Percentiles rank a stretch among this genome's conserved stretches.
phyloP scores from a whole-genome alignment of 2,888 invertebrate species.

The Penaeus monodon region DNA sequence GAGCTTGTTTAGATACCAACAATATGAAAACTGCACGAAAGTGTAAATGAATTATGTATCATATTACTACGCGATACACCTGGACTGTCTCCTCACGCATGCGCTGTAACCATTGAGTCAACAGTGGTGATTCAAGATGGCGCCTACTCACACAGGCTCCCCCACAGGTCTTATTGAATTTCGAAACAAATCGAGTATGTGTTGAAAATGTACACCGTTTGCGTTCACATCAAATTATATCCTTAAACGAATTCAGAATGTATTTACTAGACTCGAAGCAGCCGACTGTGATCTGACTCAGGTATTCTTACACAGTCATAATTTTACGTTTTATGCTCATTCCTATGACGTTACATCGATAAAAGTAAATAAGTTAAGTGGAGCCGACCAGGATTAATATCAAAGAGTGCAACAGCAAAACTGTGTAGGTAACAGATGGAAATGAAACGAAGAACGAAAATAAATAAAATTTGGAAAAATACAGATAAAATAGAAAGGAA shows the following conservation, averaged over 20 bases:
- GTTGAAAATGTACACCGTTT: too few relatives aligned
- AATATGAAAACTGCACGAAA: constrained; percentile 5
- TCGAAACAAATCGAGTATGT: too few relatives aligned
- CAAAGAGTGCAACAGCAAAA: not conserved
- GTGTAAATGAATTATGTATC: not conserved
- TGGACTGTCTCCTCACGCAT: constrained; percentile 20
- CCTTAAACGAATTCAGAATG: too few relatives aligned
- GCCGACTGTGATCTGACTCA: not conserved
- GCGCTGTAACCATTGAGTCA: constrained; percentile 6
- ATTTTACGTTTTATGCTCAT: constrained; percentile 44
- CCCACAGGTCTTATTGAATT: not conserved
- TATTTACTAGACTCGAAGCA: too few relatives aligned
- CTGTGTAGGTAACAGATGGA: not conserved
- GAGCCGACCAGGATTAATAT: constrained; percentile 21
- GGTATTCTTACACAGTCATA: constrained; percentile 20
- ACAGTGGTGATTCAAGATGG: constrained; percentile 29
- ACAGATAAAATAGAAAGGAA: too few relatives aligned
- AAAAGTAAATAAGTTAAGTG: constrained; percentile 45
- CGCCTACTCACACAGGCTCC: not conserved
- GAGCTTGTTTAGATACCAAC: not conserved
- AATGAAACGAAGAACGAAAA: not conserved
- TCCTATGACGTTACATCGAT: constrained; percentile 43
- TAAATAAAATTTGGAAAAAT: not conserved
- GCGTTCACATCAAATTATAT: too few relatives aligned
- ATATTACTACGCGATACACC: too few relatives aligned